Percentiles rank a stretch among this genome's conserved stretches.
These are phyloP conservation scores for Perithous albicinctus DNA, from an alignment of 2,888 invertebrate species.

Conservation along the genomic window DNA sequence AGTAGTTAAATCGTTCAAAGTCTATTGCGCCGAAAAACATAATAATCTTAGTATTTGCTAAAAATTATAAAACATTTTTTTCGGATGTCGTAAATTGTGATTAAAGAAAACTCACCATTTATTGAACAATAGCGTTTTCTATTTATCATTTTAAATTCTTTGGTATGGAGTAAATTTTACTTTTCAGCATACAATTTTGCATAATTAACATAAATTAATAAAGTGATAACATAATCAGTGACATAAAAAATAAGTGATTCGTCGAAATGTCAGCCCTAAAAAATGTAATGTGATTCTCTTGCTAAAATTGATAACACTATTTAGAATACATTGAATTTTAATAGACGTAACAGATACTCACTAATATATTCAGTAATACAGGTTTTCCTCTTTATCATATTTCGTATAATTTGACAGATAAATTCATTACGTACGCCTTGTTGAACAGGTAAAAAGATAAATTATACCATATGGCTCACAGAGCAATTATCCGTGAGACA, in stretches of 20 bases:
- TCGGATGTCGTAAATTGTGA: no score
- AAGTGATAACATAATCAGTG: no score
- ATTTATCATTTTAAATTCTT: background rate
- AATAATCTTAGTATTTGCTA: no score
- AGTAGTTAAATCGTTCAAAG: no score
- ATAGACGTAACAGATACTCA: background rate
- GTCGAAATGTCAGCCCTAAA: background rate
- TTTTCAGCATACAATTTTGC: background rate
- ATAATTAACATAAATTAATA: background rate
- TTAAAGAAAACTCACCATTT: no score
- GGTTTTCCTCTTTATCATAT: constrained; percentile 18
- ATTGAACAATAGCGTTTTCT: no score
- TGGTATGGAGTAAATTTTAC: background rate
- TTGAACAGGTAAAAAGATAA: constrained; percentile 26
- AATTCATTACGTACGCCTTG: constrained; percentile 29
- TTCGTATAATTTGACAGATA: constrained; percentile 16
- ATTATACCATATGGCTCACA: background rate
- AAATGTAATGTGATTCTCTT: background rate
- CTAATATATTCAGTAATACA: background rate
- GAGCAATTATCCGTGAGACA: constrained; percentile 29
- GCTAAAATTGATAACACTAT: no score
- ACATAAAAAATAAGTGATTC: no score
- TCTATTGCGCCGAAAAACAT: no score
- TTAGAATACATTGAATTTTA: background rate
- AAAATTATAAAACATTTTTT: no score